Conservation (phyloP, 2,113 vertebrate genomes). For the Catharus fuscescens region DNA sequence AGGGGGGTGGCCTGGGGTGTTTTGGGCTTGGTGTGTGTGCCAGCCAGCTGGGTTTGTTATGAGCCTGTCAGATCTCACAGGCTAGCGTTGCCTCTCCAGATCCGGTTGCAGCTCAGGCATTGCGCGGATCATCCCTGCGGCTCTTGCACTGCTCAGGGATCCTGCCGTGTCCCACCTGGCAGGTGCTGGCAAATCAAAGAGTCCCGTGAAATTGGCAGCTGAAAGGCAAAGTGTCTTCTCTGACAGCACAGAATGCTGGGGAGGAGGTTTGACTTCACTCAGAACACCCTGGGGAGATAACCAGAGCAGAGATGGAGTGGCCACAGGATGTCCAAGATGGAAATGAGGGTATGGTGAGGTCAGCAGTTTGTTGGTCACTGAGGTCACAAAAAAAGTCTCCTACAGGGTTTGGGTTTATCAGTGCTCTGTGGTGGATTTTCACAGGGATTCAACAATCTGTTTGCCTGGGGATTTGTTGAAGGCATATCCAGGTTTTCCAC, state of each 20-base stretch:
- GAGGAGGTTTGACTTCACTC: background rate
- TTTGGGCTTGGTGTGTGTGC: slow-evolving; percentile 11
- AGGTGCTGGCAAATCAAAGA: background rate
- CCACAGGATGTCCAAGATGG: background rate
- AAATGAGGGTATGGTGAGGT: background rate
- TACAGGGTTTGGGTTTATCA: background rate
- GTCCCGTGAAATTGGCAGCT: background rate
- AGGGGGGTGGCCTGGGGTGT: slow-evolving; percentile 48
- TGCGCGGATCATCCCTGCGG: background rate
- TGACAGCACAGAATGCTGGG: rapidly evolving
- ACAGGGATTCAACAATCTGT: background rate
- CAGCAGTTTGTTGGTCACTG: background rate
- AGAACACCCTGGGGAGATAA: background rate
- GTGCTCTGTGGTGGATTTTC: background rate
- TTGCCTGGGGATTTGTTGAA: background rate
- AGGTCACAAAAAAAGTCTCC: background rate
- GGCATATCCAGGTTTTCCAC: background rate
- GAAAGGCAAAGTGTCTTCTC: background rate
- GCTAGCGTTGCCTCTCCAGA: background rate
- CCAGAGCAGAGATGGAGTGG: background rate
- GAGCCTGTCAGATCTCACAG: slow-evolving; percentile 36
- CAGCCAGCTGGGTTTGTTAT: slow-evolving; percentile 50
- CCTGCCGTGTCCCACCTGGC: background rate
- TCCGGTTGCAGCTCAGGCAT: background rate
- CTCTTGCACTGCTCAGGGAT: background rate